A percentile compares a stretch with the other conserved stretches of the same genome.
These are phyloP conservation scores for Virgularia gustaviana DNA, from an alignment of 92 coral and sea anemone genomes.

Conservation along the genomic window DNA sequence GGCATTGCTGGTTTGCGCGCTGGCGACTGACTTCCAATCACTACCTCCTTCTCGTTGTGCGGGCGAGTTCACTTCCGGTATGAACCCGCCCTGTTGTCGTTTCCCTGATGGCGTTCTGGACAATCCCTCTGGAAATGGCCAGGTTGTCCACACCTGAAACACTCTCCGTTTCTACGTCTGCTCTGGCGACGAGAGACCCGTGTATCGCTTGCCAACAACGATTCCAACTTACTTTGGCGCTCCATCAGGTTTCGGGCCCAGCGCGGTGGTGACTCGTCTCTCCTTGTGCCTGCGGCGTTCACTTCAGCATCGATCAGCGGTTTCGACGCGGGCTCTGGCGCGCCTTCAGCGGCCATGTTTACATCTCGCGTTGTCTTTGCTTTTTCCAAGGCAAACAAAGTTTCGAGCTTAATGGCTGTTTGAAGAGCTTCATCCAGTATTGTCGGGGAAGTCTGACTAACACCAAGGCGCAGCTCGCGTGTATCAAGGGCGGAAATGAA, in stretches of 20 bases:
- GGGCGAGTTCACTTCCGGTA: conserved; percentile 26
- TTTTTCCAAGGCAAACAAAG: conserved; percentile 1
- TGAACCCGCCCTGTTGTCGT: conserved; percentile 21
- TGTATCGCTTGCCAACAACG: no score
- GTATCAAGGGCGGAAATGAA: neutral
- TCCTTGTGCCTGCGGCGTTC: conserved; percentile 19
- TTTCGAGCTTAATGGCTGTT: conserved; percentile 12
- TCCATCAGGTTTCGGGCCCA: neutral
- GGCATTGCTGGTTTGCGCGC: neutral
- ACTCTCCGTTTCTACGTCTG: conserved; percentile 5
- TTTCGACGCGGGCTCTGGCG: neutral
- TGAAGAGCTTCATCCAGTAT: conserved; percentile 15
- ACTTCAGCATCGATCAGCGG: no score
- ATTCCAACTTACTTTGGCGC: no score
- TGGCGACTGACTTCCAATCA: no score
- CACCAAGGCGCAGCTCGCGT: neutral
- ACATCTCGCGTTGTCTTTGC: neutral
- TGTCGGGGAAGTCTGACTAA: no score
- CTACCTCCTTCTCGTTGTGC: neutral
- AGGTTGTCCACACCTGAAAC: conserved; percentile 30
- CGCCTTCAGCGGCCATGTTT: neutral
- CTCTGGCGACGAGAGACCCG: neutral
- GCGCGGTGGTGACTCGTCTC: no score
- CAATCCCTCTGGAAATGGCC: conserved; percentile 12
- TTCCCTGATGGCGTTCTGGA: conserved; percentile 14